phyloP scores from a whole-genome alignment of 2,113 vertebrate genomes.

The Leucopternis melanops region DNA sequence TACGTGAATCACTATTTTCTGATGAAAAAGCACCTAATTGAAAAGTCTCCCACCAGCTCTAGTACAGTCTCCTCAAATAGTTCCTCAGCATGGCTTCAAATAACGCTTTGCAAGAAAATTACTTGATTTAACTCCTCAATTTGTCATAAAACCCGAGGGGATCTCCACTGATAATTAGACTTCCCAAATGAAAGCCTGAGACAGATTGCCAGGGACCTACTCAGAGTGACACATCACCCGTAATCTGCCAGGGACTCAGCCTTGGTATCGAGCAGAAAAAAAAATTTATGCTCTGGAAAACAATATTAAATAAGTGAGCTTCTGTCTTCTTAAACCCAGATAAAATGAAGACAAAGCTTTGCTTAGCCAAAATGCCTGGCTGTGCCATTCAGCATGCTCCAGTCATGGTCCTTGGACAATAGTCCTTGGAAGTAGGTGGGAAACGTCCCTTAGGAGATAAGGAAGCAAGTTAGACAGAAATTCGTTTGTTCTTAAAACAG shows the following conservation, averaged over 20 bases:
- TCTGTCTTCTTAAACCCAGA: not conserved
- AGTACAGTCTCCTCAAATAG: not conserved
- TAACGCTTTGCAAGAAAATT: not conserved
- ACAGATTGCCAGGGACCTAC: not conserved
- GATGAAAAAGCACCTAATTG: not conserved
- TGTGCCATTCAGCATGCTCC: not conserved
- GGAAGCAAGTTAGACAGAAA: not conserved
- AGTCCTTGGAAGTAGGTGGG: not conserved
- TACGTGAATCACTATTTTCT: not conserved
- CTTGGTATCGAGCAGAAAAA: not conserved
- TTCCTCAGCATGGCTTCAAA: slow-evolving; percentile 6
- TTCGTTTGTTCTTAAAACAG: not conserved
- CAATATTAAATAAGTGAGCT: not conserved
- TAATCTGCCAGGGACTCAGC: not conserved
- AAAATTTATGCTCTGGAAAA: not conserved
- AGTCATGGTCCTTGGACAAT: not conserved
- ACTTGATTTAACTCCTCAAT: slow-evolving; percentile 7
- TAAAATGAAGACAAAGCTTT: not conserved
- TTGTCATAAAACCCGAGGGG: not conserved
- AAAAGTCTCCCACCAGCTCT: not conserved
- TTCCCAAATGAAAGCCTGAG: not conserved
- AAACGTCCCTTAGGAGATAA: not conserved
- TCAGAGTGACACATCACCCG: not conserved
- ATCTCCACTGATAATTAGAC: not conserved
- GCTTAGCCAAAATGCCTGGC: not conserved